phyloP scores from a whole-genome alignment of 2,113 vertebrate species.

The Nesogale talazaci region DNA sequence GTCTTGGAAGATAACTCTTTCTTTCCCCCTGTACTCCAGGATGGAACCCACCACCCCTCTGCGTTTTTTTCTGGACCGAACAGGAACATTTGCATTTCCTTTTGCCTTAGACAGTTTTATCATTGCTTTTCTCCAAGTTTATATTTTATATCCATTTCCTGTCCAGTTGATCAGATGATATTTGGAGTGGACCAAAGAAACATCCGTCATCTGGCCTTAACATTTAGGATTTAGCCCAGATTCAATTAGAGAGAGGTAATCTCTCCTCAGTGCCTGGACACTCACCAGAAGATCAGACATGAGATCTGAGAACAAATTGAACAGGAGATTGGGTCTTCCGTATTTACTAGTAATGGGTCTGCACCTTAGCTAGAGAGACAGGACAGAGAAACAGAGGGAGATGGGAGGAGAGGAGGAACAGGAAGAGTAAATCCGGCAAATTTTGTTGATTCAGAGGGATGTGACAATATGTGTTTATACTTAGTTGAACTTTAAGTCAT shows the following conservation, averaged over 20 bases:
- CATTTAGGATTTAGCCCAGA: neutral
- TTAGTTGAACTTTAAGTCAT: too few relatives aligned
- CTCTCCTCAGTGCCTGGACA: neutral
- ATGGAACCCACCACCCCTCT: neutral
- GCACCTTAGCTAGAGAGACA: too few relatives aligned
- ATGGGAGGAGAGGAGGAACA: too few relatives aligned
- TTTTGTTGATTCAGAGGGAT: too few relatives aligned
- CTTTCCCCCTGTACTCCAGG: neutral
- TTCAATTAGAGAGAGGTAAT: neutral
- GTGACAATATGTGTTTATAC: too few relatives aligned
- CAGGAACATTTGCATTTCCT: neutral
- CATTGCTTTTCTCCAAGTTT: constrained; percentile 3
- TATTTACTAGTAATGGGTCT: too few relatives aligned
- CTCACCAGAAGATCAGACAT: neutral
- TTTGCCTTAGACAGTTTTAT: neutral
- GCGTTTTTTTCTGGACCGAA: neutral
- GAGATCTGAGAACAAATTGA: neutral
- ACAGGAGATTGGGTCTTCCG: neutral
- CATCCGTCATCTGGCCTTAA: neutral
- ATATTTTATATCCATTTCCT: neutral
- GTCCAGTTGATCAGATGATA: neutral
- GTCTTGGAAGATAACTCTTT: neutral
- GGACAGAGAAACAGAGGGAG: too few relatives aligned
- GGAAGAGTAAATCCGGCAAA: too few relatives aligned
- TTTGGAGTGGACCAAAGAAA: neutral